phyloP scores from a whole-genome alignment of 1,140 invertebrate species.

The Penaeus indicus region DNA sequence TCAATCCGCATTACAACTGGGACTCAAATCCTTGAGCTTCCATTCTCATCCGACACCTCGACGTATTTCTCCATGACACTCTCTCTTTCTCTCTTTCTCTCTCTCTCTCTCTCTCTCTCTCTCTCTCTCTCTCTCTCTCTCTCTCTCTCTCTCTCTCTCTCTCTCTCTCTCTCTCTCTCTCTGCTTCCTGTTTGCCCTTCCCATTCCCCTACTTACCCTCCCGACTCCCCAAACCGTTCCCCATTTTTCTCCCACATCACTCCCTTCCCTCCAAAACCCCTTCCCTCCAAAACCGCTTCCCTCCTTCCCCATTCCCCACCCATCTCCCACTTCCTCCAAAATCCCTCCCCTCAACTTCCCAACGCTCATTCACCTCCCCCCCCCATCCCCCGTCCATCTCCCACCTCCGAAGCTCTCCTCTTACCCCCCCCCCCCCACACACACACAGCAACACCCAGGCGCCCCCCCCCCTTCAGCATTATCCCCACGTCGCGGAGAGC shows the following conservation, averaged over 20 bases:
- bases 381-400: background rate
- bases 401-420: background rate
- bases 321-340: background rate
- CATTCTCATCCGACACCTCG: too few relatives aligned
- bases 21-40: too few relatives aligned
- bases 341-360: background rate
- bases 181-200: background rate
- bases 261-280: background rate
- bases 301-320: too few relatives aligned
- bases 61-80: too few relatives aligned
- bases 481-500: background rate
- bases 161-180: background rate
- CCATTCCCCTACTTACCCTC: background rate
- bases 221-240: too few relatives aligned
- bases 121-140: background rate
- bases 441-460: background rate
- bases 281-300: background rate
- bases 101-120: background rate
- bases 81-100: background rate
- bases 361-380: too few relatives aligned
- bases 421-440: background rate
- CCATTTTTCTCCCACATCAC: background rate
- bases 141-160: background rate
- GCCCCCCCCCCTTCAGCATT: background rate
- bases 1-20: too few relatives aligned